Base-by-base conservation (phyloP, 2,113 vertebrate genomes). In the Osmerus eperlanus region DNA sequence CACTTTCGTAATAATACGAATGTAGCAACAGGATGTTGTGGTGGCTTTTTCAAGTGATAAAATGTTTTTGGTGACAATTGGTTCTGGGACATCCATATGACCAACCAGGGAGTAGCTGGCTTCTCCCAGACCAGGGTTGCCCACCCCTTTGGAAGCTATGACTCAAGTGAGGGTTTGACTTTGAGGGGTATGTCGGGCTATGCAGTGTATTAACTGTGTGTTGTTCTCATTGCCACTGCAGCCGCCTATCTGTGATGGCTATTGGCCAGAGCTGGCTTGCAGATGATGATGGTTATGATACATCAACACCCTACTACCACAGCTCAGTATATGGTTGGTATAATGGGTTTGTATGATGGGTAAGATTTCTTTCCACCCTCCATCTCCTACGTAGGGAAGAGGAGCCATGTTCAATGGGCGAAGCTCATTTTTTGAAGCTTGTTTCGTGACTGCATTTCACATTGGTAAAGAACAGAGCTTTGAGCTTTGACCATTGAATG, bases 281-380 rank as follows among this genome's bases (percentile, higher is more conserved):
- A 98, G 96, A 96, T 97, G 96, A 95, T 94, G 94, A 91, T 97
- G 96, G 94, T 95, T 96, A 93, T 95, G 96, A 96, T 94, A 93
- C 92, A 93, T 92, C 92, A 92, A 92, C 92, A 96, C 94, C 96
- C 95, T 96, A 94, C 94, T 97, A 95, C 96, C 95, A 96, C 96
- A 95, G 93, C 96, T 96, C 96, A 96, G 94, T 97, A 93, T 97
- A 96, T 97, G 96, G 96, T 97, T 97, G 95, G 96, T 97, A 97
- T 97, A 94, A 96, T 93, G 96, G 96, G 96, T 97, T 97, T 97
- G 96, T 97, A 97, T 96, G 94, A 96, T 97, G 95, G 95, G 96
- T 97, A 97, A 97, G 96, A 92, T 93, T 93, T 92, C 85, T 93
- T 93, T 93, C 88, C 91, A 92, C 92, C 91, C 92, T 93, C 85